Evolutionary conservation across 2,888 invertebrate species (phyloP).

Genomic region (Teleogryllus oceanicus): DNA sequence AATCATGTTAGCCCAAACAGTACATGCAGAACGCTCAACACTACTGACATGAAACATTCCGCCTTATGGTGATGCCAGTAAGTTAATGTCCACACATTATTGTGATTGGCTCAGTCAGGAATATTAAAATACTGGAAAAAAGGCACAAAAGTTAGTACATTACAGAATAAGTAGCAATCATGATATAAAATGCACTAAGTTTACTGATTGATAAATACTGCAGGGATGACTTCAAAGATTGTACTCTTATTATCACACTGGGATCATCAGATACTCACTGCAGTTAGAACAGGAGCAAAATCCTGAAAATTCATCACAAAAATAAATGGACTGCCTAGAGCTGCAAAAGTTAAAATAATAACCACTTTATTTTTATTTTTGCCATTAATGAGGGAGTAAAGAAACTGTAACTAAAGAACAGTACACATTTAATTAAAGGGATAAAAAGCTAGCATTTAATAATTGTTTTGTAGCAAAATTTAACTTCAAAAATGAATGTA

Average conservation of each 20-base stretch:
- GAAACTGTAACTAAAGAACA: too few relatives aligned
- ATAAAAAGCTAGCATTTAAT: too few relatives aligned
- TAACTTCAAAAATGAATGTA: too few relatives aligned
- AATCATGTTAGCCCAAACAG: too few relatives aligned
- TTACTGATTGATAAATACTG: conserved; percentile 20
- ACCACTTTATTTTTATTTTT: background rate
- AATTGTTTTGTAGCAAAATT: too few relatives aligned
- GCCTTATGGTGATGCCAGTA: too few relatives aligned
- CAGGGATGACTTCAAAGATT: conserved; percentile 21
- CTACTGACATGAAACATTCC: too few relatives aligned
- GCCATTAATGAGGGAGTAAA: background rate
- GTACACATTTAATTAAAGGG: too few relatives aligned
- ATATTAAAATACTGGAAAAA: too few relatives aligned
- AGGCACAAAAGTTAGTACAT: background rate
- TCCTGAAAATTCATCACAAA: conserved; percentile 48
- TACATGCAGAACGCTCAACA: too few relatives aligned
- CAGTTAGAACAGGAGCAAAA: conserved; percentile 51
- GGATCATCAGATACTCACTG: conserved; percentile 49
- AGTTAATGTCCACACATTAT: too few relatives aligned
- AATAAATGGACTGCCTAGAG: background rate
- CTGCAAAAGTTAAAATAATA: background rate
- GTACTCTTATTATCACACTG: conserved; percentile 3
- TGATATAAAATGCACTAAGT: background rate
- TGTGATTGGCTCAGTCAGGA: too few relatives aligned
- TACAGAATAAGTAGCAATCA: background rate